Percentiles rank a stretch among this genome's conserved stretches.
phyloP scores from a whole-genome alignment of 2,888 invertebrate genomes.

The Chrysolina haemoptera region DNA sequence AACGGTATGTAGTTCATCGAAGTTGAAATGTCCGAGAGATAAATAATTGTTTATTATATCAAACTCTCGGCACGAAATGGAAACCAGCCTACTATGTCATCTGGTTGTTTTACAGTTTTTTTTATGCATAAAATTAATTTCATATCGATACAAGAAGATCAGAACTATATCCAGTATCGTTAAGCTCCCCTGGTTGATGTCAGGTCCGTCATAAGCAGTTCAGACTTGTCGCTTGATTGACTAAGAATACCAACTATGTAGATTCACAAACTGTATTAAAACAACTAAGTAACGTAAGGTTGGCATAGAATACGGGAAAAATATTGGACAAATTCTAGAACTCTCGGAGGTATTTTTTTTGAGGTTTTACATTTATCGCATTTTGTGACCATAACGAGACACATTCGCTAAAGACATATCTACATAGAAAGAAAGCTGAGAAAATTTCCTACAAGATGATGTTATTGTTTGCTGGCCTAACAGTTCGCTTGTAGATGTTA shows the following conservation, averaged over 20 bases:
- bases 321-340: no score
- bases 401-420: no score
- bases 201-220: not conserved
- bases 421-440: no score
- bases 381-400: no score
- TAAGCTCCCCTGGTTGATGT: not conserved
- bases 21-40: conserved; percentile 1
- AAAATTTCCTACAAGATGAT: not conserved
- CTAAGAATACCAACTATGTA: no score
- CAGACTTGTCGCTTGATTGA: not conserved
- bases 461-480: no score
- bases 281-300: no score
- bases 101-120: not conserved
- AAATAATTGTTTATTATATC: conserved; percentile 4
- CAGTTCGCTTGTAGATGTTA: no score
- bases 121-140: not conserved
- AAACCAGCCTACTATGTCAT: not conserved
- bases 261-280: no score
- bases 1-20: conserved; percentile 8
- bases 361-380: no score
- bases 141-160: conserved; percentile 1
- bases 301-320: no score
- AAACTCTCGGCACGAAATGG: not conserved
- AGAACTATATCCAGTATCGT: not conserved
- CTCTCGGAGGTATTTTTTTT: no score